Percentiles rank a stretch among this genome's conserved stretches.
These are phyloP conservation scores for Campoletis sonorensis DNA, from an alignment of 1,140 invertebrate species.

Conservation along the genomic window DNA sequence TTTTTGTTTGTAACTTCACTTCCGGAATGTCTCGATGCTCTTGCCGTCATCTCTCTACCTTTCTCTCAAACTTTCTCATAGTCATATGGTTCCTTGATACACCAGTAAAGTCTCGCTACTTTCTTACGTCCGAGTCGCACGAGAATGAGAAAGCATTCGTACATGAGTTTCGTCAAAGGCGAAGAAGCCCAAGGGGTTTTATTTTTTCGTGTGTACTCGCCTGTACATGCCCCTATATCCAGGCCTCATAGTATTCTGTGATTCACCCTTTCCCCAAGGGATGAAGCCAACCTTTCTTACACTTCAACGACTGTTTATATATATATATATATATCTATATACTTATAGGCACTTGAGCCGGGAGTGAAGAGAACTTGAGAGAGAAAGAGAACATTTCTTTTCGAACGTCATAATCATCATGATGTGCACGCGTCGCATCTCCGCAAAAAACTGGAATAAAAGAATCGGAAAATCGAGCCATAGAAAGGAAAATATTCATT, in stretches of 20 bases:
- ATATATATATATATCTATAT: neutral
- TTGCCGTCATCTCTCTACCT: neutral
- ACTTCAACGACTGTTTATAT: neutral
- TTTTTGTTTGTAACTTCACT: neutral
- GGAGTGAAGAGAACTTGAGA: neutral
- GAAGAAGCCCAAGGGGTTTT: neutral
- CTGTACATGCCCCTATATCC: too few species aligned
- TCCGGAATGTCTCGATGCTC: neutral
- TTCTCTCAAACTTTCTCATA: neutral
- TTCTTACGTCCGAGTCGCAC: neutral
- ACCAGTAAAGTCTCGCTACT: neutral
- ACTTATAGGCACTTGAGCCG: too few species aligned
- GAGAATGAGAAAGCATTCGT: constrained; percentile 12
- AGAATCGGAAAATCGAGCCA: too few species aligned
- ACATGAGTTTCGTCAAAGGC: constrained; percentile 19
- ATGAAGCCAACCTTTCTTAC: neutral
- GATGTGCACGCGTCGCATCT: neutral
- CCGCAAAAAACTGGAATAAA: neutral
- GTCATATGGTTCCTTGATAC: neutral
- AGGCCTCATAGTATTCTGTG: neutral
- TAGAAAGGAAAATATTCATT: too few species aligned
- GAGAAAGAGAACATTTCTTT: neutral
- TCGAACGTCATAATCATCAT: neutral
- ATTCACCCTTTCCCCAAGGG: neutral
- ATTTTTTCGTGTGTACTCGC: too few species aligned